A percentile compares a stretch with the other conserved stretches of the same genome.
These are phyloP conservation scores for Mungos mungo DNA, from an alignment of 2,113 vertebrate genomes.

Conservation along the genomic window DNA sequence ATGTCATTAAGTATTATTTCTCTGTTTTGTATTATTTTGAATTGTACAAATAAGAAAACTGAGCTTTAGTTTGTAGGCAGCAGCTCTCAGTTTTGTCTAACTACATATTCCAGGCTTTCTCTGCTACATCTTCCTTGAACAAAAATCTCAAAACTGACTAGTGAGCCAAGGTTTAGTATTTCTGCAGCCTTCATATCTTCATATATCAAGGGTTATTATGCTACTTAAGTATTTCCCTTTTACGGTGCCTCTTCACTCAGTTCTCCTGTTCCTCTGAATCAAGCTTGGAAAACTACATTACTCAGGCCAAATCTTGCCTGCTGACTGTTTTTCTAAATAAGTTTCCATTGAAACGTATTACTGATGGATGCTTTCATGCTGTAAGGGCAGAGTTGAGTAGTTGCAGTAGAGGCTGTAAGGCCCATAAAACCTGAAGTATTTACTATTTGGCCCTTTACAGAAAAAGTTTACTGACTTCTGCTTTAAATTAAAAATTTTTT, in stretches of 20 bases:
- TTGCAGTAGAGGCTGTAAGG: neutral
- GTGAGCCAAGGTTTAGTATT: neutral
- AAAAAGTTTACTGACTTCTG: neutral
- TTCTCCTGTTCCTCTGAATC: neutral
- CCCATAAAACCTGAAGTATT: neutral
- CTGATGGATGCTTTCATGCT: neutral
- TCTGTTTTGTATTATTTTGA: neutral
- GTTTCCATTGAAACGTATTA: neutral
- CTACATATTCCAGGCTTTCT: neutral
- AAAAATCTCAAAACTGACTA: neutral
- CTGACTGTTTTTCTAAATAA: neutral
- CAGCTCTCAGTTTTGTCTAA: neutral
- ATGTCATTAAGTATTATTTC: neutral
- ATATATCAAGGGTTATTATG: neutral
- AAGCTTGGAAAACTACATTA: neutral
- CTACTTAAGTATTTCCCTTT: neutral
- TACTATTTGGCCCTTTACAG: neutral
- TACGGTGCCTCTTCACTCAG: neutral
- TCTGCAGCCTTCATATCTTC: neutral
- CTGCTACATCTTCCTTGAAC: neutral
- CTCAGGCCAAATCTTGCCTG: neutral
- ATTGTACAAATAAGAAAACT: neutral
- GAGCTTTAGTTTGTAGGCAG: neutral
- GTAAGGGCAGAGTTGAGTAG: neutral
- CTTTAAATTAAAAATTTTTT: neutral